Evolutionary conservation across 2,888 invertebrate genomes (phyloP), one percentile per base, ranked within the genome.

Genomic region (Nemotelus pantherinus): DNA sequence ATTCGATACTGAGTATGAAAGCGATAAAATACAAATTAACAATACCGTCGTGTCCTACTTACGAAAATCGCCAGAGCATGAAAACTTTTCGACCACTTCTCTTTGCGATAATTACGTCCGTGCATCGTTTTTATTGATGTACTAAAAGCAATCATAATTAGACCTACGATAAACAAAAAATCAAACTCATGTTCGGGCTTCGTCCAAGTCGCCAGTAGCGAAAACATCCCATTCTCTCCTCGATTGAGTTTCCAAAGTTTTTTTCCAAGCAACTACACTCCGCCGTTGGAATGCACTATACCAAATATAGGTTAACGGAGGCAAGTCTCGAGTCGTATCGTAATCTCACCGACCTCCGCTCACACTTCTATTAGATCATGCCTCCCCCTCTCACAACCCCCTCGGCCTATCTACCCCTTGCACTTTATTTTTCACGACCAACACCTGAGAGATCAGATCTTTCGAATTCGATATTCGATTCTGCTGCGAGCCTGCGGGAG

Each of bases 221-320:
- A 70, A 70, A 53, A 70, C 53, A 70, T 55, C 70, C 55, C 70
- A 25, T 53, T 74, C 74, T 74, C 60, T 60, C 41, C 72, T 45
- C 74, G 25, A 25, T 25, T 25, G 25, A 25, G 25, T 25, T 25
- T 25, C 48, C 74, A 50, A 63, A 45, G 48, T 10, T 39, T 39
- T 45, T 63, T 74, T 60, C 45, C 74, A 74, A 74, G 74, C 63
- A 60, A 50, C 39, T 6, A 6, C 3, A 41, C 60, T 47, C 48
- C 67, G 43, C 41, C 74, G 74, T 60, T 74, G 74, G 41, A 74
- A 74, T 45, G 39, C 48, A 48, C 74, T 74, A 74, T 74, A 48
- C 10, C 60, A 63, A 74, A 74, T 74, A 74, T 74, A 74, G 74
- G 74, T 74, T 74, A 74, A 50, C 74, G 50, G 60, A 74, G 60